Conservation (phyloP, 1,140 invertebrate species). For the Brachionus sp. region DNA sequence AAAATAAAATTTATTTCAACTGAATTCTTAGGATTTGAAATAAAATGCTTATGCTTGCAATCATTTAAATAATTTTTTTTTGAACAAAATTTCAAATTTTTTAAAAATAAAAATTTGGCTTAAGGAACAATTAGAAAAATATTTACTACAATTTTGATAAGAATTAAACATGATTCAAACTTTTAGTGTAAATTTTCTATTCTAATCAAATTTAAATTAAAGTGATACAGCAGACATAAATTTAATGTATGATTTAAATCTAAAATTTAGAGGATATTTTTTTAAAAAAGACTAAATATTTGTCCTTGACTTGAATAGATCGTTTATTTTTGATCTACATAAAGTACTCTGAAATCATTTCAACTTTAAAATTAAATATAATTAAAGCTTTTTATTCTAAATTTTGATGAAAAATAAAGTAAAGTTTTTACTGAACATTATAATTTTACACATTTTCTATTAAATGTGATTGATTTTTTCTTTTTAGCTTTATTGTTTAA, state of each 20-base stretch:
- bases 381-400: not conserved
- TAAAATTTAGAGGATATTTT: not conserved
- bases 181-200: not conserved
- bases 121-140: no score
- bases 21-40: not conserved
- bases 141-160: not conserved
- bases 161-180: not conserved
- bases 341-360: no score
- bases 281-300: not conserved
- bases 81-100: no score
- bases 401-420: not conserved
- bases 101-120: no score
- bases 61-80: not conserved
- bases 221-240: not conserved
- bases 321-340: no score
- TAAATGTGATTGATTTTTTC: not conserved
- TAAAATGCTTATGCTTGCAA: not conserved
- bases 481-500: not conserved
- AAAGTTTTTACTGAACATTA: not conserved
- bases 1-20: not conserved
- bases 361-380: not conserved
- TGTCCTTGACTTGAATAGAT: not conserved
- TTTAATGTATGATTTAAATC: not conserved
- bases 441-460: not conserved
- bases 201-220: not conserved